phyloP scores from a whole-genome alignment of 2,888 invertebrate species.

The Thecophora atra region DNA sequence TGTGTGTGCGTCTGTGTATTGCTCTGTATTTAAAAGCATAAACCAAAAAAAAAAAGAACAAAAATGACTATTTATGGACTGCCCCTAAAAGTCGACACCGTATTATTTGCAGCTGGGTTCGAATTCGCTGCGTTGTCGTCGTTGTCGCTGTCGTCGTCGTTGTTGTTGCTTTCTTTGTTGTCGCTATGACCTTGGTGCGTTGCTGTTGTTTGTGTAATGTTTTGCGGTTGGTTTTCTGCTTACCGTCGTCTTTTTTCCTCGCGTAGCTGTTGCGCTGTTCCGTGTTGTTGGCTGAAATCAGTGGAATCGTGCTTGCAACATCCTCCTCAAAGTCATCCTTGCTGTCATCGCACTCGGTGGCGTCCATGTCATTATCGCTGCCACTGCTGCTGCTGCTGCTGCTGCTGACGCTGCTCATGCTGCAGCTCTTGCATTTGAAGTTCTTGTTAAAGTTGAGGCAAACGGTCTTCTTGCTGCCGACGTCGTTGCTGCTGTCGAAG shows the following conservation, averaged over 20 bases:
- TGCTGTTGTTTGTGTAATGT: neutral
- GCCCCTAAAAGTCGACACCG: neutral
- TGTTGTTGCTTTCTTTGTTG: neutral
- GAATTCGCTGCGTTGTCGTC: neutral
- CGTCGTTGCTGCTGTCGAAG: slow-evolving; percentile 40
- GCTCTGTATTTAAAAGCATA: too few species aligned
- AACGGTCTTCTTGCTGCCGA: slow-evolving; percentile 45
- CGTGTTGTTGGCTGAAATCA: neutral
- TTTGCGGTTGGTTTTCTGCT: neutral
- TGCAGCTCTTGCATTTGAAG: neutral
- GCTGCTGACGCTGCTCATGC: neutral
- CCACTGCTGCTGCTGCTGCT: neutral
- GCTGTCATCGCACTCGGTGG: neutral
- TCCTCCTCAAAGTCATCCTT: neutral
- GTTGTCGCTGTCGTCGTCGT: too few species aligned
- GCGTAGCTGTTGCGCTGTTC: neutral
- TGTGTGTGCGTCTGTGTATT: too few species aligned
- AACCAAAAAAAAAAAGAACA: too few species aligned
- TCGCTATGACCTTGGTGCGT: neutral
- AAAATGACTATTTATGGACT: neutral
- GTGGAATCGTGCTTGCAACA: neutral
- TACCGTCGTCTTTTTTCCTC: neutral
- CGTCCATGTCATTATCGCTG: neutral
- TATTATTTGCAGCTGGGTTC: neutral
- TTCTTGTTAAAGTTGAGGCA: slow-evolving; percentile 32